Evolutionary conservation across 2,113 vertebrate species (phyloP), one percentile per base, ranked within the genome.

Genomic region (Sceloporus tristichus): DNA sequence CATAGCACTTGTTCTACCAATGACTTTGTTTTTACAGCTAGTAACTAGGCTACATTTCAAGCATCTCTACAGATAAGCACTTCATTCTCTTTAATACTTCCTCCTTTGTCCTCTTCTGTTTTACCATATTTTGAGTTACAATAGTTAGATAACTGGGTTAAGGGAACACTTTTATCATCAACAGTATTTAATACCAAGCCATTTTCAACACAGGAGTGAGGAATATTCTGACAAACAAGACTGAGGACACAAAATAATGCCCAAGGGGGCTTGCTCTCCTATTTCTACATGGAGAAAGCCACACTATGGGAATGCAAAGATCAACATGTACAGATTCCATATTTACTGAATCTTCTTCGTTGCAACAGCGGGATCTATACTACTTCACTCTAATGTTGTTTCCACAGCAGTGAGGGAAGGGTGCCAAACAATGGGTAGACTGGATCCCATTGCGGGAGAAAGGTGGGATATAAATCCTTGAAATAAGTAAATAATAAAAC

Each of bases 121-220:
- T 48, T 48, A 81, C 54, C 70, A 80, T 71, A 76, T 82, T 89
- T 42, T 54, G 2, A 62, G 80, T 3, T 70, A 79, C 54, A 59
- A 79, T 70, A 84, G 84, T 75, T 90, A 87, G 13, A 90, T 65
- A 34, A 93, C 89, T 92, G 82, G 56, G 82, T 73, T 92, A 89
- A 92, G 56, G n/a, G 90, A 92, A 91, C 85, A 65, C 82, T 21
- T 48, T 14, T 85, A 89, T 10, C 88, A 92, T 48, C 59, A 91
- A 94, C 90, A 94, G 94, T 92, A 91, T 93, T 94, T 92, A 88
- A 0, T 91, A 94, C 92, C 93, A 90, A 91, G 92, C n/a, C 5
- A 2, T 82, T 94, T 90, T 84, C 85, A 87, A 40, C 87, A 88
- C 85, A 66, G 87, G 90, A 79, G 71, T 56, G 13, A 19, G 4